Conservation (phyloP, 2,113 vertebrate species). For the Propithecus coquereli region DNA sequence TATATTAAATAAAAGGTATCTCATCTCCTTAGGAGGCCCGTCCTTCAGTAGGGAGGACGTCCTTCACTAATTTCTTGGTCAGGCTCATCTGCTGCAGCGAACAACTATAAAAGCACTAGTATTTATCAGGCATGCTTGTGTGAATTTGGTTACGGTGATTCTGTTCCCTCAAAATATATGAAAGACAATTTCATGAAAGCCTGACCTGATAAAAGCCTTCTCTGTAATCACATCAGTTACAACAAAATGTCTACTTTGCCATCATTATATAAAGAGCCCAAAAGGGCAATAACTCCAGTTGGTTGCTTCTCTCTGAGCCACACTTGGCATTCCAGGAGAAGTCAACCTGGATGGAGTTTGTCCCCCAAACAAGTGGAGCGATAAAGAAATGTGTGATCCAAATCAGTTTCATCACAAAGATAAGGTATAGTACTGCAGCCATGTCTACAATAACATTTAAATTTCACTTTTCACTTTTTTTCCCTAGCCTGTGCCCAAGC, state of each 20-base stretch:
- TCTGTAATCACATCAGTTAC: background rate
- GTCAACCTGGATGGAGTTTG: background rate
- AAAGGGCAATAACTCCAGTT: background rate
- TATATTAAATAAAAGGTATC: too few species aligned
- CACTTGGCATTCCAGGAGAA: background rate
- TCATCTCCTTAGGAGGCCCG: background rate
- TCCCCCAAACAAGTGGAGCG: background rate
- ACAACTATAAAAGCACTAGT: background rate
- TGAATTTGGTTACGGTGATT: background rate
- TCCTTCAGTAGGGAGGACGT: background rate
- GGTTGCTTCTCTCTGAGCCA: constrained; percentile 4
- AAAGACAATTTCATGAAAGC: background rate
- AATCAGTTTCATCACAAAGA: background rate
- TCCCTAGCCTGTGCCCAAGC: background rate
- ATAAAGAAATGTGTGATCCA: background rate
- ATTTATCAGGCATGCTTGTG: background rate
- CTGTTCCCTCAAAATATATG: background rate
- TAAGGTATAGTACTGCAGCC: background rate
- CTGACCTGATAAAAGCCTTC: background rate
- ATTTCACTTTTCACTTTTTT: background rate
- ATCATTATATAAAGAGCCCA: background rate
- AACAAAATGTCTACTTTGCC: background rate
- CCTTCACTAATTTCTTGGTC: background rate
- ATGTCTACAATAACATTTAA: background rate
- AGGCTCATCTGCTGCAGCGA: background rate